A percentile compares a stretch with the other conserved stretches of the same genome.
Evolutionary conservation across 2,888 invertebrate genomes (phyloP).

Genomic region (Drosophila neotestacea): DNA sequence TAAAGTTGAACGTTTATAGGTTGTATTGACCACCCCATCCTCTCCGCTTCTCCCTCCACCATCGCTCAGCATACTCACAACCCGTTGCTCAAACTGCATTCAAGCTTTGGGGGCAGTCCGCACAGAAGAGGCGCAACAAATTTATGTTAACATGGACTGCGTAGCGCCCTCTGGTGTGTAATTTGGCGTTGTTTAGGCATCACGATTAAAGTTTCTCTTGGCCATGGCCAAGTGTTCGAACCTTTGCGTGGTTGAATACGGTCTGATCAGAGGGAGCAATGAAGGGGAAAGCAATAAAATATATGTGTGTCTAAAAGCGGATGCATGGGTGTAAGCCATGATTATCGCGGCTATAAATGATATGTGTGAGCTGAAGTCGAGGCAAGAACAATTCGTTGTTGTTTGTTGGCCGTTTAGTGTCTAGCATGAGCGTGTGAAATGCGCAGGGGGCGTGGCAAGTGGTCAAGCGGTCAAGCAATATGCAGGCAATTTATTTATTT

Average conservation of each 20-base stretch:
- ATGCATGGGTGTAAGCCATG: constrained; percentile 80
- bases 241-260: background rate
- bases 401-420: constrained; percentile 55
- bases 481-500: constrained; percentile 56
- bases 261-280: background rate
- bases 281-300: constrained; percentile 49
- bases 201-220: constrained; percentile 69
- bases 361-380: constrained; percentile 64
- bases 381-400: constrained; percentile 15
- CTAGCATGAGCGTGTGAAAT: constrained; percentile 69
- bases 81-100: background rate
- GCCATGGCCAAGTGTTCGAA: constrained; percentile 36
- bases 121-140: constrained; percentile 71
- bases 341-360: constrained; percentile 80
- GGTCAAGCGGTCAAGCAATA: constrained; percentile 18
- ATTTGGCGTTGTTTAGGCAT: constrained; percentile 82
- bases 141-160: constrained; percentile 81
- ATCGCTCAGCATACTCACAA: background rate
- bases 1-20: constrained; percentile 63
- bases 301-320: constrained; percentile 67
- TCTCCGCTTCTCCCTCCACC: background rate
- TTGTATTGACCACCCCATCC: constrained; percentile 1
- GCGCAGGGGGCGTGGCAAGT: constrained; percentile 51
- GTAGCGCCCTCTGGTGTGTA: constrained; percentile 83
- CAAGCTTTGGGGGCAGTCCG: constrained; percentile 42